These are phyloP conservation scores for Lutraria lutraria DNA, from an alignment of 2,888 invertebrate genomes.

Conservation along the genomic window DNA sequence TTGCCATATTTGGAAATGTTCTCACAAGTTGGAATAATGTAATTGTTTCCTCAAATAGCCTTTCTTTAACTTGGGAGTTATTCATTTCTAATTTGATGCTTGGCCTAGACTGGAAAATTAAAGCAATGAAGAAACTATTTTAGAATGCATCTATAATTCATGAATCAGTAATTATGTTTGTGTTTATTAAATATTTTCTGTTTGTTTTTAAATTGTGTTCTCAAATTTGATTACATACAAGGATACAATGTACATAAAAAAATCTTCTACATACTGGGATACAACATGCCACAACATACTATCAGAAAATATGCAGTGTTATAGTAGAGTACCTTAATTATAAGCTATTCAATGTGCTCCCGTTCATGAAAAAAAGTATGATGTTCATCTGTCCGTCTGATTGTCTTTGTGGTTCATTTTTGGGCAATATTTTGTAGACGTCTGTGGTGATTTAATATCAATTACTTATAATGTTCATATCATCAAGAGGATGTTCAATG, in stretches of 20 bases:
- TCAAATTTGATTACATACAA: no score
- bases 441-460: neutral
- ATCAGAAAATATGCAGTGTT: no score
- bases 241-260: no score
- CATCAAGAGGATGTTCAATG: neutral
- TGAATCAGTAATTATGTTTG: neutral
- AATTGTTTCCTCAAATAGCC: conserved; percentile 7
- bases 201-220: neutral
- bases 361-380: neutral
- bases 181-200: neutral
- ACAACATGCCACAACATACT: no score
- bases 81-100: conserved; percentile 12
- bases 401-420: neutral
- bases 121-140: neutral
- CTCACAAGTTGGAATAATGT: neutral
- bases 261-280: no score
- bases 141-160: neutral
- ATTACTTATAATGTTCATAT: neutral
- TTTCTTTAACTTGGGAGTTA: conserved; percentile 16
- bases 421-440: neutral
- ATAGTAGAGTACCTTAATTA: no score
- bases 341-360: neutral
- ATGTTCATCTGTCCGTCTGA: neutral
- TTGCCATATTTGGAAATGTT: conserved; percentile 1
- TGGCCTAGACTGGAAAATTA: conserved; percentile 7